phyloP scores from a whole-genome alignment of 2,888 invertebrate species.

The Cephus sareptanus region DNA sequence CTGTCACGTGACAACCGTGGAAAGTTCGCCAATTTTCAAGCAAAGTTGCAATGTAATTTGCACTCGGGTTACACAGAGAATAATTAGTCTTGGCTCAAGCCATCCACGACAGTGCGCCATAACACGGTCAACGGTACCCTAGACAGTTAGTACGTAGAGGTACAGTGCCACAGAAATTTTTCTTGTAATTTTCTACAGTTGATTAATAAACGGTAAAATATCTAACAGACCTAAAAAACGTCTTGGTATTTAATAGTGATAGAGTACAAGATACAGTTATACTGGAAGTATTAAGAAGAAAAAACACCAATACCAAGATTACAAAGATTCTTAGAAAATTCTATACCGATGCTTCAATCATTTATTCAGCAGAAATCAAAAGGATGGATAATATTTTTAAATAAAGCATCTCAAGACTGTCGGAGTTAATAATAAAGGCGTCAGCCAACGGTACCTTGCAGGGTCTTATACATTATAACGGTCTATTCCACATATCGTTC shows the following conservation, averaged over 20 bases:
- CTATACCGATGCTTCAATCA: not conserved
- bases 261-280: not conserved
- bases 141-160: not conserved
- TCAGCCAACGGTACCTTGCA: constrained; percentile 29
- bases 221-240: not conserved
- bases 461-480: constrained; percentile 36
- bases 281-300: not conserved
- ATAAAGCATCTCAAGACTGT: not conserved
- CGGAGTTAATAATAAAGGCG: not conserved
- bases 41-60: not conserved
- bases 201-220: not conserved
- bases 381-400: not conserved
- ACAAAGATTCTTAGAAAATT: not conserved
- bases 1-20: not conserved
- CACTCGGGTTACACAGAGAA: not conserved
- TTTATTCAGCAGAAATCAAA: not conserved
- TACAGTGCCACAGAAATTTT: not conserved
- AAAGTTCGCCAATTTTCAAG: not conserved
- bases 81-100: not conserved
- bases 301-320: not conserved
- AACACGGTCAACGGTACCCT: constrained; percentile 26
- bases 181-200: not conserved
- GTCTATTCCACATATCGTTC: constrained; percentile 42
- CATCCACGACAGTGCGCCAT: constrained; percentile 25
- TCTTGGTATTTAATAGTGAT: not conserved